Percentiles rank a stretch among this genome's conserved stretches.
Evolutionary conservation across 2,797 vertebrate genomes (phyloP).

Genomic region (Phoxinus dragarum): DNA sequence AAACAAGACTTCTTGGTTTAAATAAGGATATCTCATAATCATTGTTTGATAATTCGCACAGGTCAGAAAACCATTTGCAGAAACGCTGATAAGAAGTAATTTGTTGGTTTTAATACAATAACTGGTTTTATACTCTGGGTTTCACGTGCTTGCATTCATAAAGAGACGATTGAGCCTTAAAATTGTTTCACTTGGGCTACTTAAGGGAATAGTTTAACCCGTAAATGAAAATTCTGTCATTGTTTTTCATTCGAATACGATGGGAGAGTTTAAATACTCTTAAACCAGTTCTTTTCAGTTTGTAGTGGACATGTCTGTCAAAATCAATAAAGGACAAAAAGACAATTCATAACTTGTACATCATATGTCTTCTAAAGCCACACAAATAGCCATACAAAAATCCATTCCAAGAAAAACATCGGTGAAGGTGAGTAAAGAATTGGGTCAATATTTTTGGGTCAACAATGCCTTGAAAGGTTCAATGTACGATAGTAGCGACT

Average conservation of each 20-base stretch:
- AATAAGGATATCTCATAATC: slow-evolving; percentile 49
- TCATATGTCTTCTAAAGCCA: background rate
- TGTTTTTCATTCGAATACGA: background rate
- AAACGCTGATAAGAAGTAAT: slow-evolving; percentile 48
- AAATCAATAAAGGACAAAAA: background rate
- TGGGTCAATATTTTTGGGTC: background rate
- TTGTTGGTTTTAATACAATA: slow-evolving; percentile 34
- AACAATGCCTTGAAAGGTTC: background rate
- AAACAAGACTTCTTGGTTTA: slow-evolving; percentile 19
- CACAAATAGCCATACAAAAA: background rate
- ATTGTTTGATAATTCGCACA: slow-evolving; percentile 53
- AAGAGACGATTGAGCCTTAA: background rate
- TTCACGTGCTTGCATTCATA: slow-evolving; percentile 1
- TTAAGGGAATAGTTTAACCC: background rate
- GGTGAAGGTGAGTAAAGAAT: too few species aligned
- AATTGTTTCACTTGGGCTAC: background rate
- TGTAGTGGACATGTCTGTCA: background rate
- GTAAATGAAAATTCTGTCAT: background rate
- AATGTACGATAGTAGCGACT: background rate
- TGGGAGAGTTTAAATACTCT: background rate
- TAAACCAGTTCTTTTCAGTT: background rate
- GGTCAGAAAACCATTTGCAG: slow-evolving; percentile 47
- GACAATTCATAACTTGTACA: background rate
- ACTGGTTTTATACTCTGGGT: background rate
- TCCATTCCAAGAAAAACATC: background rate